Evolutionary conservation across 2,888 invertebrate species (phyloP).

Genomic region (Apomyelois bistriatella): DNA sequence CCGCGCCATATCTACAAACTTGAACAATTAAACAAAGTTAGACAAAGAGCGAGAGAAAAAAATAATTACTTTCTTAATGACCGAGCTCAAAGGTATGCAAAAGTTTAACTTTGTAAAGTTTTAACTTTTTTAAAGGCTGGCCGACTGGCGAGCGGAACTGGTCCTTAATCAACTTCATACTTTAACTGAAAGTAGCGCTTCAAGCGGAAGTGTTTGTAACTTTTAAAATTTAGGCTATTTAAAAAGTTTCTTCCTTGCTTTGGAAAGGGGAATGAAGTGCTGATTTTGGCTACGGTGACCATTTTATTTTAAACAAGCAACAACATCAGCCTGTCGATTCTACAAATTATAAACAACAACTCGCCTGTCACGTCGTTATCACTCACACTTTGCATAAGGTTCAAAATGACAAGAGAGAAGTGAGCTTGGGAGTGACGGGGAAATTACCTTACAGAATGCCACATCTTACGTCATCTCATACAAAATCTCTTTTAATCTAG

Average conservation of each 20-base stretch:
- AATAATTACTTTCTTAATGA: conserved; percentile 69
- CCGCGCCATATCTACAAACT: conserved; percentile 43
- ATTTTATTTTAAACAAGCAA: too few relatives aligned
- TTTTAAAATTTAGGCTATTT: background rate
- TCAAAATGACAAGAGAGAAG: too few relatives aligned
- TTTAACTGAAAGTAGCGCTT: background rate
- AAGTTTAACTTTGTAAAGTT: conserved; percentile 5
- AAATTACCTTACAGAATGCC: too few relatives aligned
- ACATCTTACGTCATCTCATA: too few relatives aligned
- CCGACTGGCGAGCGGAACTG: background rate
- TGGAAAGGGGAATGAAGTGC: too few relatives aligned
- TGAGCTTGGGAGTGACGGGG: too few relatives aligned
- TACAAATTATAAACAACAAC: too few relatives aligned
- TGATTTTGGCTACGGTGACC: too few relatives aligned
- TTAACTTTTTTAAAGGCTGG: background rate
- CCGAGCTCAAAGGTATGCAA: conserved; percentile 24
- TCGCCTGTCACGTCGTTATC: too few relatives aligned
- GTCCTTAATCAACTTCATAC: conserved; percentile 4
- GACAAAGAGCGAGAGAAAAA: conserved; percentile 58
- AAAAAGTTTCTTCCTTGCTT: background rate
- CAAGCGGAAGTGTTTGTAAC: background rate
- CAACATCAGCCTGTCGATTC: too few relatives aligned
- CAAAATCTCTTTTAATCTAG: too few relatives aligned
- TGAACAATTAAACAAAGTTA: conserved; percentile 68
- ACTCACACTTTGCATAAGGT: too few relatives aligned